Base-by-base conservation (phyloP, 1,140 invertebrate genomes). In the Paraescarpia echinospica region DNA sequence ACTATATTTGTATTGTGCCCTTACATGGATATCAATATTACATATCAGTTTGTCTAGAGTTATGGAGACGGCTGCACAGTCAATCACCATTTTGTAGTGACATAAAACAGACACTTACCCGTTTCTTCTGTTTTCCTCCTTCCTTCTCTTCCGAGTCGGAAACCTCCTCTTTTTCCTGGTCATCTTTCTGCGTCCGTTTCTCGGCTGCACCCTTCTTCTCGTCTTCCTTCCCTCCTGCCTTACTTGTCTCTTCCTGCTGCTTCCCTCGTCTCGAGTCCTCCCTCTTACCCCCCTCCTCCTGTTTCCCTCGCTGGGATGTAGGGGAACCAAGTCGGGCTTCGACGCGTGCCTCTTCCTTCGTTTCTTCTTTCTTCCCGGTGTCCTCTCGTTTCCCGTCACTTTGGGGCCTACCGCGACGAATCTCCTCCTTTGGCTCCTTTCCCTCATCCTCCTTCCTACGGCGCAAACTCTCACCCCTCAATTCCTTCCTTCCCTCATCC, bases 91-190 rank as follows among this genome's bases (percentile, higher is more conserved):
- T 33, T 33, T 14, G 9, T 89, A 89, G n/a, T 12, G 31, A 90
- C 22, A 33, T 90, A 90, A 90, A 90, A 31, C 4, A 22, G 59
- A 33, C 31, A 92, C 59, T 92, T 93, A 31, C 92, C 93, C n/a
- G 92, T 91, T 89, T 90, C 89, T 27, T 93, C 93, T 22, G 91
- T 35, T 34, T 93, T 93, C 1, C 88, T 89, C 48, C 89, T 5
- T 90, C 89, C n/a, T 93, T 93, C 34, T 93, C 92, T 92, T 92
- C 89, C 59, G 91, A 31, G 22, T 77, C 41, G 6, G 93, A 92
- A 91, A 93, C 93, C 35, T 92, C 77, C 1, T 33, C 34, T 35
- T 89, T 92, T 33, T 33, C 34, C 34, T 48, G 59, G 22, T 77
- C 59, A 33, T 92, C 90, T 31, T 59, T 59, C 34, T 93, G n/a